Conservation (phyloP, 2,888 invertebrate genomes). For the Eupeodes latifasciatus region DNA sequence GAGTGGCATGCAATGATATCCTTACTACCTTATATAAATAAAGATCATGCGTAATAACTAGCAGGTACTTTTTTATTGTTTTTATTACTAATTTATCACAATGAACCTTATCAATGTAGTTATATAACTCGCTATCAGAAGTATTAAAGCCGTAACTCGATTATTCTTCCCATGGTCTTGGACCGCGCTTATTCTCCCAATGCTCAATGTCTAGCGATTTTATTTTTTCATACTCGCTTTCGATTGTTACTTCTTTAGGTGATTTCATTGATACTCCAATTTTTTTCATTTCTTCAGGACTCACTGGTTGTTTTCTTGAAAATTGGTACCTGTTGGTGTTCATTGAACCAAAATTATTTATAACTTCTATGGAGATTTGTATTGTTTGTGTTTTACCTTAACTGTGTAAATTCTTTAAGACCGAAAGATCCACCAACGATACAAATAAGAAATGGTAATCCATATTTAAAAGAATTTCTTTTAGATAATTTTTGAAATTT, state of each 20-base stretch:
- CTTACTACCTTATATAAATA: neutral
- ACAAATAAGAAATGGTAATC: constrained; percentile 89
- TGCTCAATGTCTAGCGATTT: constrained; percentile 90
- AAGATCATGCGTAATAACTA: neutral
- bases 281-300: constrained; percentile 88
- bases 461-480: constrained; percentile 86
- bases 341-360: constrained; percentile 53
- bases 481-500: constrained; percentile 78
- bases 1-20: too few species aligned
- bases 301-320: constrained; percentile 86
- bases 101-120: constrained; percentile 19
- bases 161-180: constrained; percentile 92
- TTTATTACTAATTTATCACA: constrained; percentile 32
- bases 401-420: constrained; percentile 89
- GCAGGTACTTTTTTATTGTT: neutral
- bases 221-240: constrained; percentile 90
- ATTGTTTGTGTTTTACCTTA: constrained; percentile 86
- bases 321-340: constrained; percentile 85
- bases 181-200: constrained; percentile 94
- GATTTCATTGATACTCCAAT: constrained; percentile 88
- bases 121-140: neutral
- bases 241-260: constrained; percentile 89
- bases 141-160: neutral
- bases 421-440: constrained; percentile 92
- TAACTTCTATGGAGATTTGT: neutral